These are phyloP conservation scores for Drosophila percnosoma DNA, from an alignment of 2,888 invertebrate species.

Conservation along the genomic window DNA sequence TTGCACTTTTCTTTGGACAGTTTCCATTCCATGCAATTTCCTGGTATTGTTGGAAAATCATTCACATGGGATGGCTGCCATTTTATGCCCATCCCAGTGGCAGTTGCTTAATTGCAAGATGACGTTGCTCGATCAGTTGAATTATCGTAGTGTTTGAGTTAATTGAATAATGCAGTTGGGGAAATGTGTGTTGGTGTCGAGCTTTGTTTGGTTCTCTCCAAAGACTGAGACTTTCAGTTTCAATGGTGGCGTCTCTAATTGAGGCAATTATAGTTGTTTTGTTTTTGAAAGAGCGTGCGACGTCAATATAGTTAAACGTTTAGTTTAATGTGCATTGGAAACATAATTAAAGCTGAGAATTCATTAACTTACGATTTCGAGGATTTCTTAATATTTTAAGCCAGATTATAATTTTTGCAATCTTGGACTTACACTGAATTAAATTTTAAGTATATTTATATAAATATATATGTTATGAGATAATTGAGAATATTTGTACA, in stretches of 20 bases:
- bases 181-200: slow-evolving; percentile 14
- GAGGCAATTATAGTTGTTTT: slow-evolving; percentile 32
- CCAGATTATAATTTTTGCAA: background rate
- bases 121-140: slow-evolving; percentile 49
- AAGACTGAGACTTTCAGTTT: slow-evolving; percentile 15
- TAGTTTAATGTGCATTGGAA: slow-evolving; percentile 4
- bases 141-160: slow-evolving; percentile 33
- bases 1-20: slow-evolving; percentile 28
- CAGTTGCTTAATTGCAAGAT: slow-evolving; percentile 56
- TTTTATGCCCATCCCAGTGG: slow-evolving; percentile 5
- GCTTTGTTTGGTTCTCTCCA: slow-evolving; percentile 8
- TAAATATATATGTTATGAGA: background rate
- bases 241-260: slow-evolving; percentile 49
- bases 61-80: slow-evolving; percentile 6
- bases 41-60: slow-evolving; percentile 59
- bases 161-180: slow-evolving; percentile 21
- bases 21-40: slow-evolving; percentile 49
- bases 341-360: background rate
- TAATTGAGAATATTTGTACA: background rate
- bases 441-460: background rate
- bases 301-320: slow-evolving; percentile 14
- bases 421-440: background rate
- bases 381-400: background rate
- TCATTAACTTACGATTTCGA: background rate
- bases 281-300: slow-evolving; percentile 25